These are phyloP conservation scores for Hypsopygia costalis DNA, from an alignment of 2,888 invertebrate genomes.

Conservation along the genomic window DNA sequence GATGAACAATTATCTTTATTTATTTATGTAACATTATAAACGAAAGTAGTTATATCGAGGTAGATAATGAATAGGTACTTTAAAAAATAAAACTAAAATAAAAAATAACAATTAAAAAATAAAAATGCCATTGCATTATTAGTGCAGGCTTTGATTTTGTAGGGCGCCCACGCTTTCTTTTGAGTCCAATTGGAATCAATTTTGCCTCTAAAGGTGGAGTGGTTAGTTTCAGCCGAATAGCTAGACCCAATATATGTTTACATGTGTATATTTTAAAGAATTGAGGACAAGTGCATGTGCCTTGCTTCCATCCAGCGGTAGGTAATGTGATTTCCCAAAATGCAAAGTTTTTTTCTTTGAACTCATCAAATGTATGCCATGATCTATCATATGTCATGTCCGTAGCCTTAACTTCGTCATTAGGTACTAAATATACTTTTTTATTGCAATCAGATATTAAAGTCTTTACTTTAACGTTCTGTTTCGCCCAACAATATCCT, in stretches of 20 bases:
- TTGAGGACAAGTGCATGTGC: conserved; percentile 4
- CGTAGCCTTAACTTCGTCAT: conserved; percentile 1
- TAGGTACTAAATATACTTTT: conserved; percentile 8
- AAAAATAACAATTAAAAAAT: no score
- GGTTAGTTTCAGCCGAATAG: conserved; percentile 9
- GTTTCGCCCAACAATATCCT: conserved; percentile 9
- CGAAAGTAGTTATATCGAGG: no score
- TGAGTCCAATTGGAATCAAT: not conserved
- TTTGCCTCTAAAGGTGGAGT: conserved; percentile 1
- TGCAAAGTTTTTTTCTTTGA: not conserved
- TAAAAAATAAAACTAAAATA: no score
- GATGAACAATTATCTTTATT: no score
- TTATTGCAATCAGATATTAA: conserved; percentile 7
- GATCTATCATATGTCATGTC: conserved; percentile 3
- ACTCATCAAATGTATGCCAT: conserved; percentile 8
- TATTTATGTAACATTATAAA: no score
- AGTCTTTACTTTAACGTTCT: conserved; percentile 4
- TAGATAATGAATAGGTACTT: no score
- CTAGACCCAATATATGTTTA: conserved; percentile 10
- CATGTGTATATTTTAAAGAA: conserved; percentile 4
- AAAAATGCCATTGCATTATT: not conserved
- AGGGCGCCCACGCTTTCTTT: not conserved
- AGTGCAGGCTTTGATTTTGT: not conserved
- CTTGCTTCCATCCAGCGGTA: conserved; percentile 8
- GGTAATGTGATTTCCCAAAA: conserved; percentile 1